phyloP scores from a whole-genome alignment of 2,797 vertebrate genomes.

The Fratercula arctica region DNA sequence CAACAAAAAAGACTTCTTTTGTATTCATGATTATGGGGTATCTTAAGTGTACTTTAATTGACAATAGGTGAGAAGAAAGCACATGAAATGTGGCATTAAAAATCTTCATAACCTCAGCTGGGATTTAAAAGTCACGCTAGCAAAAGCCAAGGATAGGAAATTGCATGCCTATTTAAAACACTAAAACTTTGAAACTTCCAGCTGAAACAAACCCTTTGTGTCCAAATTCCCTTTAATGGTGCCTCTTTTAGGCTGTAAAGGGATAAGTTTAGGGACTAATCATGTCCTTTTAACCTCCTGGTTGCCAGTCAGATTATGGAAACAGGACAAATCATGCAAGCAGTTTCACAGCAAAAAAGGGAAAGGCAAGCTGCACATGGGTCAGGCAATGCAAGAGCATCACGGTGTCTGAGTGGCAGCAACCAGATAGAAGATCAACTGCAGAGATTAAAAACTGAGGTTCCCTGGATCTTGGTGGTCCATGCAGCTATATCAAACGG shows the following conservation, averaged over 20 bases:
- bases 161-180: conserved; percentile 5
- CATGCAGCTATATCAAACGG: not conserved
- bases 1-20: not conserved
- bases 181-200: conserved; percentile 1
- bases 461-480: not conserved
- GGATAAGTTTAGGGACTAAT: not conserved
- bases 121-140: not conserved
- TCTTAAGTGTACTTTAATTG: not conserved
- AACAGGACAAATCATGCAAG: not conserved
- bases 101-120: not conserved
- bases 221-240: not conserved
- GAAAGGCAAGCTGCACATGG: not conserved
- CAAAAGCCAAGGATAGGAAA: not conserved
- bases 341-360: not conserved
- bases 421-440: not conserved
- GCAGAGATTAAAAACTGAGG: not conserved
- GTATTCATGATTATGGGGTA: not conserved
- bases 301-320: not conserved
- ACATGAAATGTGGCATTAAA: not conserved
- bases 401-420: not conserved
- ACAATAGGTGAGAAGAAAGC: not conserved
- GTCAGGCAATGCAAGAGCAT: not conserved
- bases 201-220: not conserved
- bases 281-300: not conserved
- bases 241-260: not conserved